Evolutionary conservation across 2,888 invertebrate species (phyloP), one percentile per base, ranked within the genome.

Genomic region (Theretra japonica): DNA sequence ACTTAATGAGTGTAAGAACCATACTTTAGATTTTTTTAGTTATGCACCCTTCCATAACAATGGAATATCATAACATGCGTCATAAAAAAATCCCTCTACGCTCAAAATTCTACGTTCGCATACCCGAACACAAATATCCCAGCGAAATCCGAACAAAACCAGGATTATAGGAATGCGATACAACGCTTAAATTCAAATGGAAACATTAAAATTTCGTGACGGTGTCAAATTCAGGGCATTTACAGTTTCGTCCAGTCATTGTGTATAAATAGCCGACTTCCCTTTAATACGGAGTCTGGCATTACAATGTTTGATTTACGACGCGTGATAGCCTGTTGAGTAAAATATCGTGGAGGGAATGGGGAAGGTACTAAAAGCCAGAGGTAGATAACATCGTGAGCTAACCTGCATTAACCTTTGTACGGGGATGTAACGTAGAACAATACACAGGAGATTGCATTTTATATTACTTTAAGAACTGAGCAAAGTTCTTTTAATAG

Each of bases 261-360:
- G 79, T 75, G 80, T 85, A 89, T 88, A 90, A 90, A 92, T 90
- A 89, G 87, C 85, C 78, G 83, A 76, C 83, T 87, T 85, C 88
- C 88, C 87, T 84, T 87, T 82, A 79, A 82, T 79, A 79, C 80
- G 77, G 74, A 80, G 75, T 79, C 80, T 77, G 79, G 81, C 80
- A 80, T 77, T 82, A 86, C 84, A 83, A 85, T 86, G 83, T 88
- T 86, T 91, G 91, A 90, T 92, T 91, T 90, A 92, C 87, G 86
- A 83, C 74, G 75, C 82, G 75, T 81, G 87, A 87, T 87, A 87
- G 84, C 83, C 80, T 81, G 84, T 84, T 85, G 85, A 87, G 85
- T 82, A 80, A 82, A 77, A 80, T 81, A 82, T 80, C 78, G 77
- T 60, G 74, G 71, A 77, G 75, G 72, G 30, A 30, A 50, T 33